These are phyloP conservation scores for Phymanthus crucifer DNA, from an alignment of 92 coral and sea anemone species.

Conservation along the genomic window DNA sequence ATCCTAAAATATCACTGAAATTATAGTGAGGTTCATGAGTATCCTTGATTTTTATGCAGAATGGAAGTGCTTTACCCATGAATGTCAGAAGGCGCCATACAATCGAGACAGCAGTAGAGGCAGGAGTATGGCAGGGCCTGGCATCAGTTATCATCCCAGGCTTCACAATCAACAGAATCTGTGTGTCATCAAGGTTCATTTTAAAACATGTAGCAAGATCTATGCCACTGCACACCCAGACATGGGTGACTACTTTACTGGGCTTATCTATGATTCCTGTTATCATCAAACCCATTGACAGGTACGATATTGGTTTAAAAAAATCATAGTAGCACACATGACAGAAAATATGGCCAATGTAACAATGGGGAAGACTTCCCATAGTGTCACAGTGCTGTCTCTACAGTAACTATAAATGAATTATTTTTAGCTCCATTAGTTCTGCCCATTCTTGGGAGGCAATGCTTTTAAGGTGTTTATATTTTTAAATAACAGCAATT, in stretches of 20 bases:
- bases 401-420: too few species aligned
- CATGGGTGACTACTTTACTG: slow-evolving; percentile 80
- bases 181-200: slow-evolving; percentile 67
- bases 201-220: slow-evolving; percentile 54
- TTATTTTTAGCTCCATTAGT: too few species aligned
- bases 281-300: slow-evolving; percentile 97
- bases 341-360: too few species aligned
- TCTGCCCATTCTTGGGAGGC: too few species aligned
- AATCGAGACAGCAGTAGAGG: slow-evolving; percentile 79
- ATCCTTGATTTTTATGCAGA: slow-evolving; percentile 38
- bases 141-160: slow-evolving; percentile 98
- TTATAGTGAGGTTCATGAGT: neutral
- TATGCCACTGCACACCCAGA: slow-evolving; percentile 70
- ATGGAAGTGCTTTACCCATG: slow-evolving; percentile 48
- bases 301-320: slow-evolving; percentile 40
- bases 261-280: slow-evolving; percentile 88
- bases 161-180: slow-evolving; percentile 93
- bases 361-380: too few species aligned
- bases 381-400: too few species aligned
- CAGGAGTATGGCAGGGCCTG: slow-evolving; percentile 97
- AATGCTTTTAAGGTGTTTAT: too few species aligned
- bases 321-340: too few species aligned
- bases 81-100: slow-evolving; percentile 58
- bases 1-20: too few species aligned
- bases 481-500: too few species aligned